Evolutionary conservation across 2,797 vertebrate species (phyloP).

Genomic region (Salarias fasciatus): DNA sequence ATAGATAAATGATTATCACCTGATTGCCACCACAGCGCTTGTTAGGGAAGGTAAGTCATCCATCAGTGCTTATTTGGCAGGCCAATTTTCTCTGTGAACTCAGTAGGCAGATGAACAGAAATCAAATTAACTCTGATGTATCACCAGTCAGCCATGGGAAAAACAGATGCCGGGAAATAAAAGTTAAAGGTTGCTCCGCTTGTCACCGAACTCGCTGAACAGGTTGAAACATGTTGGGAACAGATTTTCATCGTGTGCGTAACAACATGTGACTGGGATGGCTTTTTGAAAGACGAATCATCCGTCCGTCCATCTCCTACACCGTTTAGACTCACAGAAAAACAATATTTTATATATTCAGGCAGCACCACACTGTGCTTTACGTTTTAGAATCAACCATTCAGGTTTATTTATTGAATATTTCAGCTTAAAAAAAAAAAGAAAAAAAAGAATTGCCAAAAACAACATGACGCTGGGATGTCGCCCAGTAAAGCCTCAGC

Average conservation of each 20-base stretch:
- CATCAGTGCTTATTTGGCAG: constrained; percentile 40
- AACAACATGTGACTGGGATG: not conserved
- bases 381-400: too few relatives aligned
- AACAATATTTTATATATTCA: too few relatives aligned
- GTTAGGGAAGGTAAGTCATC: constrained; percentile 28
- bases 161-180: constrained; percentile 15
- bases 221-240: not conserved
- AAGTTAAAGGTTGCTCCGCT: constrained; percentile 2
- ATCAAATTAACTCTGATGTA: constrained; percentile 38
- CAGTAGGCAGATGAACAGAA: constrained; percentile 25
- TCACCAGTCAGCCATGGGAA: constrained; percentile 18
- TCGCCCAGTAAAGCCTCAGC: not conserved
- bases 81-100: constrained; percentile 18
- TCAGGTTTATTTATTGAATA: too few relatives aligned
- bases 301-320: too few relatives aligned
- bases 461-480: too few relatives aligned
- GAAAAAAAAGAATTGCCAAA: too few relatives aligned
- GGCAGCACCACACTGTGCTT: too few relatives aligned
- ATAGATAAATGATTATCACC: constrained; percentile 34
- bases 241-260: not conserved
- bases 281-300: not conserved
- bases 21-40: constrained; percentile 10
- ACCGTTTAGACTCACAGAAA: too few relatives aligned
- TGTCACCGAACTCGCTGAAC: constrained; percentile 1
- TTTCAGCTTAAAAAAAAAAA: too few relatives aligned